These are phyloP conservation scores for Temnopleurus reevesii DNA, from an alignment of 53 echinoderm and acorn worm species.

Conservation along the genomic window DNA sequence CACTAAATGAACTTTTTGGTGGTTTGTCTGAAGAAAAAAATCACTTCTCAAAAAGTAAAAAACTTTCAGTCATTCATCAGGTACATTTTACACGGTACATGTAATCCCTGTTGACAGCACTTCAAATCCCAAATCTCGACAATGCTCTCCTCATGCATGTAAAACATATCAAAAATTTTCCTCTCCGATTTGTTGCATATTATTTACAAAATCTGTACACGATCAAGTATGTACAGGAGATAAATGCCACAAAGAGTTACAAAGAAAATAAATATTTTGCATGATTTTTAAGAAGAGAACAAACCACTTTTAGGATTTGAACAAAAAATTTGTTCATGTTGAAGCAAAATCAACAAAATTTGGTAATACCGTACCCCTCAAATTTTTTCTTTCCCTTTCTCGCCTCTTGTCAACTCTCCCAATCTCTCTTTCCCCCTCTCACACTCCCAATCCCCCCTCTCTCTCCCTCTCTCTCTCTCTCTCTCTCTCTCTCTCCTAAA, in stretches of 20 bases:
- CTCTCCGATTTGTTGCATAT: background rate
- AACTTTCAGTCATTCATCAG: background rate
- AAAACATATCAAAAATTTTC: background rate
- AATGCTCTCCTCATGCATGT: conserved; percentile 33
- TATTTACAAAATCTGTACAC: conserved; percentile 36
- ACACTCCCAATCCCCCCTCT: too few relatives aligned
- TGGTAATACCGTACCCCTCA: too few relatives aligned
- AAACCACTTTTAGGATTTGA: background rate
- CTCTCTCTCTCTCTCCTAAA: too few relatives aligned
- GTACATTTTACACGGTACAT: background rate
- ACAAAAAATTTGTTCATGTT: background rate
- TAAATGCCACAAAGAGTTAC: background rate
- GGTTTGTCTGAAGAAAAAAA: background rate
- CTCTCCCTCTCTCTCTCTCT: too few relatives aligned
- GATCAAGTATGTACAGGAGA: conserved; percentile 29
- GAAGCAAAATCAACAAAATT: background rate
- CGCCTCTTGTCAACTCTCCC: too few relatives aligned
- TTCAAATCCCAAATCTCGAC: conserved; percentile 2
- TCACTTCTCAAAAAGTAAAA: background rate
- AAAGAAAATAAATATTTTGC: conserved; percentile 18
- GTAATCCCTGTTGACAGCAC: background rate
- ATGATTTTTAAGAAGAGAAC: conserved; percentile 9
- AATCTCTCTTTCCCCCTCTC: too few relatives aligned
- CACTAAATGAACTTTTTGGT: too few relatives aligned
- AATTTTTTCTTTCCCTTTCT: too few relatives aligned